These are phyloP conservation scores for Saturnia japonica DNA, from an alignment of 2,888 invertebrate species.

Conservation along the genomic window DNA sequence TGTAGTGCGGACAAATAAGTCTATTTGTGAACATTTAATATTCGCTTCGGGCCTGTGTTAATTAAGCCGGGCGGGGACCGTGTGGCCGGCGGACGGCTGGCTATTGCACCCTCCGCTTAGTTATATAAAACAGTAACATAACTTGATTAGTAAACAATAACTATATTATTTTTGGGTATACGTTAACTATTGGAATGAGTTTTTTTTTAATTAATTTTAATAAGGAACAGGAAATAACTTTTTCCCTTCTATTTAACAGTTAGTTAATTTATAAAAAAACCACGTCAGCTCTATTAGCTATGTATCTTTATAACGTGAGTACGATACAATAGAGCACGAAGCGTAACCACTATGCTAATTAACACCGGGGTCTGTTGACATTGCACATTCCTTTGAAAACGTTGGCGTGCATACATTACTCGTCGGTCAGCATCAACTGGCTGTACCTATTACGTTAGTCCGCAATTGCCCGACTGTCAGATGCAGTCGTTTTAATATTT, in stretches of 20 bases:
- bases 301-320: background rate
- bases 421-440: conserved; percentile 30
- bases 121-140: conserved; percentile 12
- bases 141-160: conserved; percentile 7
- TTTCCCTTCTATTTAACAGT: too few relatives aligned
- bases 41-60: conserved; percentile 67
- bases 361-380: conserved; percentile 8
- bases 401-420: conserved; percentile 10
- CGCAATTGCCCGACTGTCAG: background rate
- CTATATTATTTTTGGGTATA: background rate
- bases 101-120: conserved; percentile 11
- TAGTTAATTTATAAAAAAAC: background rate
- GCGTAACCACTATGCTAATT: conserved; percentile 13
- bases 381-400: conserved; percentile 14
- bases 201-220: background rate
- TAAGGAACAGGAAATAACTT: too few relatives aligned
- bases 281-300: background rate
- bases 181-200: background rate
- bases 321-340: background rate
- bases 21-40: conserved; percentile 75
- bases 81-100: conserved; percentile 24
- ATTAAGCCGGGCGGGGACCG: conserved; percentile 60
- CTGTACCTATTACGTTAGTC: background rate
- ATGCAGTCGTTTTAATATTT: background rate
- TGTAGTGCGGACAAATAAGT: conserved; percentile 58